A percentile compares a stretch with the other conserved stretches of the same genome.
phyloP scores from a whole-genome alignment of 2,797 vertebrate genomes.

The Megalops cyprinoides region DNA sequence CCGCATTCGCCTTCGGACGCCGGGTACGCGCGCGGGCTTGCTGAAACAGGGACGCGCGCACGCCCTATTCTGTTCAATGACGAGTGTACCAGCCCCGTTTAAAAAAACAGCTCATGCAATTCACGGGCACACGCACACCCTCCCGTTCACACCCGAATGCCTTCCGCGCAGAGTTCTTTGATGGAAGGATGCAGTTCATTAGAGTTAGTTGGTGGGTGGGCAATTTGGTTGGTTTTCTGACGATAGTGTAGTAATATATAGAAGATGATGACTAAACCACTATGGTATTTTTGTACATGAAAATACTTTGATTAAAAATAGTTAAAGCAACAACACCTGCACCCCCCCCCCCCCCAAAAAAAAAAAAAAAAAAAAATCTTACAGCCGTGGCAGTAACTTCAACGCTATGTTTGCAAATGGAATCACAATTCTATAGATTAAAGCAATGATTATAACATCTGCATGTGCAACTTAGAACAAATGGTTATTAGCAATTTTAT shows the following conservation, averaged over 20 bases:
- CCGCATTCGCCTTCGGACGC: conserved; percentile 65
- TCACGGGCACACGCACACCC: conserved; percentile 24
- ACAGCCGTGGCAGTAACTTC: too few relatives aligned
- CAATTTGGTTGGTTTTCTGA: too few relatives aligned
- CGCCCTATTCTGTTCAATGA: neutral
- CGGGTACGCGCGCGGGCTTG: conserved; percentile 69
- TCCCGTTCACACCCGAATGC: conserved; percentile 21
- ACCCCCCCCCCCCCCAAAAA: too few relatives aligned
- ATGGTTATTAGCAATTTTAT: too few relatives aligned
- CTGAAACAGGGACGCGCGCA: conserved; percentile 43
- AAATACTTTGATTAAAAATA: too few relatives aligned
- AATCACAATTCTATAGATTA: neutral
- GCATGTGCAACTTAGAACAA: too few relatives aligned
- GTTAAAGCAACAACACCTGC: too few relatives aligned
- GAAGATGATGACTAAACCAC: too few relatives aligned
- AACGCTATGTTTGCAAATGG: neutral
- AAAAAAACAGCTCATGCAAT: conserved; percentile 21
- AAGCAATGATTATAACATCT: neutral
- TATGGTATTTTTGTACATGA: too few relatives aligned
- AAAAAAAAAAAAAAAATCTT: too few relatives aligned
- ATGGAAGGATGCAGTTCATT: neutral
- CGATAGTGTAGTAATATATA: too few relatives aligned
- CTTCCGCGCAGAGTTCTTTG: neutral
- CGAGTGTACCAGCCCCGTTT: neutral
- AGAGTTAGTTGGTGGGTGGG: neutral